Evolutionary conservation across 2,797 vertebrate genomes (phyloP), one percentile per base, ranked within the genome.

Genomic region (Callimico goeldii): DNA sequence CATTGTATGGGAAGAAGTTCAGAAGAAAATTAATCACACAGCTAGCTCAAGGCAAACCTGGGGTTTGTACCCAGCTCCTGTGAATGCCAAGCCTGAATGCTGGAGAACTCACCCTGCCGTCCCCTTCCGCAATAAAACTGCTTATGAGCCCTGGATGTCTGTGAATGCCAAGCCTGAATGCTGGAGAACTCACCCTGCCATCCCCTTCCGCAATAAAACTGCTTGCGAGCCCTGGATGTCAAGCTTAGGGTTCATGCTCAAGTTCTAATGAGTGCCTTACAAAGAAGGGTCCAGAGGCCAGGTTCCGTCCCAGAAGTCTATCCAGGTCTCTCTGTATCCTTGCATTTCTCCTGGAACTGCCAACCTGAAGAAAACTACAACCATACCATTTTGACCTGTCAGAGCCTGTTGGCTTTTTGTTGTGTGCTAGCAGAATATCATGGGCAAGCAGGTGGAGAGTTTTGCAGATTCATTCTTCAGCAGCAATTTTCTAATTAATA

Each of bases 401-500:
- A 88, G 87, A 79, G 11, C 73, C 10, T 11, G 41, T 28, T 77
- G 52, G 58, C 36, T 88, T 7, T 81, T 91, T 82, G 10, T 46
- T 87, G 24, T 36, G 48, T 64, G 76, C 4, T 88, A 82, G 93
- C 82, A 39, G 17, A 46, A 36, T 11, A 41, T 70, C 76, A 15
- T 15, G 55, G 58, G 48, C 80, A 84, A 96, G 83, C 95, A 96
- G 92, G 94, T 92, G 88, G 85, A 73, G 58, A 84, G 33, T 28
- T 77, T 84, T 64, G 9, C 79, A 91, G 92, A 93, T 83, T 82
- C 39, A 57, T 90, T 82, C 61, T 90, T 88, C 75, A 87, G 36
- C 52, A 75, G 52, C 83, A 77, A 91, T 95, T 95, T 48, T 81
- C 50, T 87, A 55, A 88, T 96, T 96, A 94, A 94, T 64, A 96